phyloP scores from a whole-genome alignment of 1,140 invertebrate species.

The Lethocerus indicus region DNA sequence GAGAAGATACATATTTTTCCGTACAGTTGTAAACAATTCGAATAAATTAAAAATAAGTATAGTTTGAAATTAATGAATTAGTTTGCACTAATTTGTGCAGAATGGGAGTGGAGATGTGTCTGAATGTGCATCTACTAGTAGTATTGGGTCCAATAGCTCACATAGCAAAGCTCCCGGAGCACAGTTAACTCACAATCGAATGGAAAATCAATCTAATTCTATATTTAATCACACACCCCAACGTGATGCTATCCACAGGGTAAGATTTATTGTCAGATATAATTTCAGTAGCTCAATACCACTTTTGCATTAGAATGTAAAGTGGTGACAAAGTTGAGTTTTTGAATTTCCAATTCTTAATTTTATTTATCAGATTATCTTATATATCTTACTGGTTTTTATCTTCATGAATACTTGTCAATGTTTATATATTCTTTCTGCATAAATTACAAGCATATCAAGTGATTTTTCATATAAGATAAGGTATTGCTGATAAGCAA shows the following conservation, averaged over 20 bases:
- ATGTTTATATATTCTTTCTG: no score
- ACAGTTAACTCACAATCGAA: conserved; percentile 30
- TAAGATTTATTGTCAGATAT: conserved; percentile 22
- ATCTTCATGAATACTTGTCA: no score
- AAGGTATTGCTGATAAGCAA: no score
- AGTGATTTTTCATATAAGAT: no score
- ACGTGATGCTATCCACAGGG: conserved; percentile 31
- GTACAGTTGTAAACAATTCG: background rate
- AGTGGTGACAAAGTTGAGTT: no score
- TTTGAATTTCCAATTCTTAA: background rate
- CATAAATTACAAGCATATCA: no score
- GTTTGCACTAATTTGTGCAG: conserved; percentile 24
- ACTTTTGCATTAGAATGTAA: no score
- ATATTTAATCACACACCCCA: conserved; percentile 24
- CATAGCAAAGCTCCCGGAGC: conserved; percentile 48
- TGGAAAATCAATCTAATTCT: conserved; percentile 13
- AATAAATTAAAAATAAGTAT: background rate
- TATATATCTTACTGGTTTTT: no score
- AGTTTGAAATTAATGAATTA: background rate
- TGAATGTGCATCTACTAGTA: conserved; percentile 57
- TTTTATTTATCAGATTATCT: background rate
- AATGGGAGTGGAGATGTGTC: conserved; percentile 60
- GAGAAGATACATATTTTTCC: background rate
- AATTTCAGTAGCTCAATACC: no score
- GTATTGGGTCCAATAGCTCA: conserved; percentile 51